phyloP scores from a whole-genome alignment of 2,113 vertebrate genomes.

The Elanoides forficatus region DNA sequence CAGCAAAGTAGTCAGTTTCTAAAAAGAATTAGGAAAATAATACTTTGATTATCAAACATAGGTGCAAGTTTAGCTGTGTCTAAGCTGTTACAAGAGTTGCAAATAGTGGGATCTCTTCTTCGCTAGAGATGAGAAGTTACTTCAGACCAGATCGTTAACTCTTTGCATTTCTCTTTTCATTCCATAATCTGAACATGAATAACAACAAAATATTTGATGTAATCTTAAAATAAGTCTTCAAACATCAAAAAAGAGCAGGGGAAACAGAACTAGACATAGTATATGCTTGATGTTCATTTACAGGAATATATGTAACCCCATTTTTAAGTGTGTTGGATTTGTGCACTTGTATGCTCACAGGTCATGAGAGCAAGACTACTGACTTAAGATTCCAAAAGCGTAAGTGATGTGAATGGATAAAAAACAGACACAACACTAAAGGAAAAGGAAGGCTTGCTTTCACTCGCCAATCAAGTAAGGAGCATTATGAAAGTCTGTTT shows the following conservation, averaged over 20 bases:
- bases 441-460: neutral
- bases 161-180: neutral
- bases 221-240: neutral
- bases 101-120: neutral
- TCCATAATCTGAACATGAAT: neutral
- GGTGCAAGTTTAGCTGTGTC: neutral
- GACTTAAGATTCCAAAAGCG: neutral
- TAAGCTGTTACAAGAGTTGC: neutral
- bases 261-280: neutral
- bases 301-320: neutral
- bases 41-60: neutral
- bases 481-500: neutral
- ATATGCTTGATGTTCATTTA: neutral
- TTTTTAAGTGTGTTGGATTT: neutral
- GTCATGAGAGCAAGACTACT: neutral
- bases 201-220: neutral
- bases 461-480: neutral
- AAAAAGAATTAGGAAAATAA: neutral
- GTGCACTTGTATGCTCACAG: neutral
- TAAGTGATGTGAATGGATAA: neutral
- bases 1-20: neutral
- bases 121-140: neutral
- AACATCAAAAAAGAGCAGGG: neutral
- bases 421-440: neutral
- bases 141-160: neutral